Conservation (phyloP, 2,113 vertebrate genomes). For the Halichoerus grypus region DNA sequence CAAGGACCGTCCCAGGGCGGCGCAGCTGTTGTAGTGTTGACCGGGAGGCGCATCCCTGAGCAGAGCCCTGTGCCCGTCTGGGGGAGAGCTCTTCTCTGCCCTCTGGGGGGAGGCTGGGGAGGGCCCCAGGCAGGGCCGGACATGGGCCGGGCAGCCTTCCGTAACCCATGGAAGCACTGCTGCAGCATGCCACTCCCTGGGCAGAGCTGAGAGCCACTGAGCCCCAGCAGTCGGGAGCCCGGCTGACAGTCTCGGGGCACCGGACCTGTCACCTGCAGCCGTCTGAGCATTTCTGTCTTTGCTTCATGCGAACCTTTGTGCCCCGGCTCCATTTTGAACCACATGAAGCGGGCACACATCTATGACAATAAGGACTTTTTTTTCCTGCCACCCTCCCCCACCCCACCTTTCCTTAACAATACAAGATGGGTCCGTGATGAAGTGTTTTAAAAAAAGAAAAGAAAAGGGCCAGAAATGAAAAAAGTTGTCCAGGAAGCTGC, state of each 20-base stretch:
- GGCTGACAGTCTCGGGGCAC: neutral
- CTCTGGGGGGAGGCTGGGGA: rapidly evolving
- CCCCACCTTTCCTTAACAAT: constrained; percentile 51
- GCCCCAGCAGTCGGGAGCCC: constrained; percentile 61
- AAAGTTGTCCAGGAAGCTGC: constrained; percentile 79
- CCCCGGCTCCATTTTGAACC: constrained; percentile 77
- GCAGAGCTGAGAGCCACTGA: constrained; percentile 59
- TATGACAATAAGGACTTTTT: constrained; percentile 71
- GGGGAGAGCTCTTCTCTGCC: neutral
- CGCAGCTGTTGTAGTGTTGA: rapidly evolving
- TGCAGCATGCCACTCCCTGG: constrained; percentile 14
- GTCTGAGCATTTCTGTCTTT: constrained; percentile 71
- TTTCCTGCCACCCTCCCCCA: neutral
- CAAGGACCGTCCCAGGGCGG: neutral
- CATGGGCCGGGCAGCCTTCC: neutral
- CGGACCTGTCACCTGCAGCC: constrained; percentile 71
- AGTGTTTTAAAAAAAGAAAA: constrained; percentile 62
- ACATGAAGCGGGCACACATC: constrained; percentile 75
- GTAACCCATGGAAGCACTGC: constrained; percentile 61
- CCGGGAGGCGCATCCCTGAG: rapidly evolving
- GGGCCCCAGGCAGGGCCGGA: neutral
- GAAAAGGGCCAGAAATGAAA: constrained; percentile 61
- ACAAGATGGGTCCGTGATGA: constrained; percentile 78
- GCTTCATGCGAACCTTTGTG: constrained; percentile 78
- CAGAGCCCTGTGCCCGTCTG: neutral